Evolutionary conservation across 2,113 vertebrate genomes (phyloP).

Genomic region (Zapornia atra): DNA sequence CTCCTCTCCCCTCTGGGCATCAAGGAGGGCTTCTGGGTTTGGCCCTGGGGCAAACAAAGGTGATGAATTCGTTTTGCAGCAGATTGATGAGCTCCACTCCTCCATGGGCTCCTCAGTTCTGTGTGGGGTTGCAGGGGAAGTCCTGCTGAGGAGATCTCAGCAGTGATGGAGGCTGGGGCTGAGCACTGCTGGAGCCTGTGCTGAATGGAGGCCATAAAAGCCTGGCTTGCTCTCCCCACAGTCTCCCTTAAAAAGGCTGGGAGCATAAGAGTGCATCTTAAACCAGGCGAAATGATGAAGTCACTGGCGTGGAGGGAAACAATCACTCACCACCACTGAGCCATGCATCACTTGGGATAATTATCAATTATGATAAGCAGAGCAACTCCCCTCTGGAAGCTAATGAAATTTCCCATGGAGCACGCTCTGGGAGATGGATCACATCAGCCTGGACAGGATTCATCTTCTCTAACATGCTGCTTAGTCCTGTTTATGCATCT

Average conservation of each 20-base stretch:
- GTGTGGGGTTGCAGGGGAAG: background rate
- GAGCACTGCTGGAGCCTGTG: background rate
- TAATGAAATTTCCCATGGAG: slow-evolving; percentile 9
- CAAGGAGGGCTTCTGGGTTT: background rate
- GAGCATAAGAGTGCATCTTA: background rate
- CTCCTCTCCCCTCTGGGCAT: background rate
- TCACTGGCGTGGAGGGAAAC: background rate
- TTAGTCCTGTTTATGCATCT: background rate
- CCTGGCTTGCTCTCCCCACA: background rate
- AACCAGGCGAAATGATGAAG: background rate
- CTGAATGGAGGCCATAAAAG: background rate
- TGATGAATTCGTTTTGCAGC: background rate
- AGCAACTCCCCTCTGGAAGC: background rate
- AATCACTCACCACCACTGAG: background rate
- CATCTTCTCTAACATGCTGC: background rate
- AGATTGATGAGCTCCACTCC: background rate
- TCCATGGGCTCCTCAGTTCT: background rate
- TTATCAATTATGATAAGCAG: slow-evolving; percentile 9
- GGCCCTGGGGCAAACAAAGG: background rate
- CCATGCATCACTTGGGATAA: background rate
- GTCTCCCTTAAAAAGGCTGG: background rate
- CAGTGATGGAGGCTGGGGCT: accelerated
- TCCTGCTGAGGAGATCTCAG: background rate
- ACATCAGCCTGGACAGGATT: background rate
- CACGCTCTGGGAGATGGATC: background rate